Evolutionary conservation across 53 echinoderm and acorn worm genomes (phyloP).

Genomic region (Apostichopus leukothele): DNA sequence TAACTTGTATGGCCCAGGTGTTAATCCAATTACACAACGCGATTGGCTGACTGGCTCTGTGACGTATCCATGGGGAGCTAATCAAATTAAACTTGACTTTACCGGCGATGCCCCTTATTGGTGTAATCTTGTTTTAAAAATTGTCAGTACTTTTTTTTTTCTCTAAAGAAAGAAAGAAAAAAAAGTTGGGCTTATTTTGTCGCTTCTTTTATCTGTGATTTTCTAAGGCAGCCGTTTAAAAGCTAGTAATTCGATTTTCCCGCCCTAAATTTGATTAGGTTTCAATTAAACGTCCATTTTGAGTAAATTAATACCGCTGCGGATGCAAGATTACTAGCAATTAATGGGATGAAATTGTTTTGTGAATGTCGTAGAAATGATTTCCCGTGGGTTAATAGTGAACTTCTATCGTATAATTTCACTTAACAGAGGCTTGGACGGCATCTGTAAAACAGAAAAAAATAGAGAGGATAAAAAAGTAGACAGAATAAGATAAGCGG

Average conservation of each 20-base stretch:
- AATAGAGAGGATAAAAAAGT: background rate
- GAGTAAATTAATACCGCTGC: slow-evolving; percentile 40
- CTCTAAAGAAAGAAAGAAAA: background rate
- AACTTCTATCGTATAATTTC: background rate
- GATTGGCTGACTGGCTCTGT: slow-evolving; percentile 18
- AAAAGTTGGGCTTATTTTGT: slow-evolving; percentile 38
- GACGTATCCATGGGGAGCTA: slow-evolving; percentile 23
- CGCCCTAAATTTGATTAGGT: slow-evolving; percentile 48
- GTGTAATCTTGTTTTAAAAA: slow-evolving; percentile 30
- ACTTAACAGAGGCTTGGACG: background rate
- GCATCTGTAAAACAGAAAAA: background rate
- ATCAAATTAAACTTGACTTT: slow-evolving; percentile 45
- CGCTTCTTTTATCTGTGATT: slow-evolving; percentile 47
- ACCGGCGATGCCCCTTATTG: slow-evolving; percentile 32
- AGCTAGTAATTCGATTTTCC: slow-evolving; percentile 48
- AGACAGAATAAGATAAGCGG: background rate
- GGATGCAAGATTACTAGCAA: slow-evolving; percentile 41
- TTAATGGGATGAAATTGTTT: slow-evolving; percentile 43
- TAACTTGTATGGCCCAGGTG: background rate
- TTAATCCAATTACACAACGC: slow-evolving; percentile 20
- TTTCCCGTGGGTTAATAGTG: slow-evolving; percentile 38
- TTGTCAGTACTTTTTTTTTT: slow-evolving; percentile 24
- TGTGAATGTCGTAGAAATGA: slow-evolving; percentile 37
- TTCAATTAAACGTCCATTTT: slow-evolving; percentile 46
- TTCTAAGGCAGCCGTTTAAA: slow-evolving; percentile 44